Base-by-base conservation (phyloP, 2,797 vertebrate genomes). In the Tamandua tetradactyla region DNA sequence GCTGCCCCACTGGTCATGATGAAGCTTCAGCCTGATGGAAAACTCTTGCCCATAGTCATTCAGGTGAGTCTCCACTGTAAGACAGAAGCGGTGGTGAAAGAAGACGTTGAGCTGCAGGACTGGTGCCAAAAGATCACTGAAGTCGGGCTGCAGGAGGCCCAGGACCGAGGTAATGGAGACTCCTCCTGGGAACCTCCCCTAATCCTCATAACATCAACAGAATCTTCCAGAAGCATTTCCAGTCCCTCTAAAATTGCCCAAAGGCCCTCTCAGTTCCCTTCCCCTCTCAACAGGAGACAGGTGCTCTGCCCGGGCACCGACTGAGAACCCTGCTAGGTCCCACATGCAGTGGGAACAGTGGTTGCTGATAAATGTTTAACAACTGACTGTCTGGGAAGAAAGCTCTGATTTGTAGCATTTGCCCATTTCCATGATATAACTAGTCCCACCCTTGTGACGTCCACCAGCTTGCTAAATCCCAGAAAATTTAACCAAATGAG, bases 91-190 rank as follows among this genome's bases (percentile, higher is more conserved):
- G 81, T 76, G 1, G 96, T 96, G 87, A 78, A 40, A 13, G 42
- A 80, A 0, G 94, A 95, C 30, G 1, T 9, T 2, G 96, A 97
- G 87, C 97, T 99, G 27, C 98, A 98, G 44, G 89, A 14, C 86
- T 99, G 98, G 98, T 97, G 98, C 95, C 69, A 1, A 1, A 98
- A 99, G 64, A 98, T 99, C 95, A 98, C 98, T 78, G 94, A 94
- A 17, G 91, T 98, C 13, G 93, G 96, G 40, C 81, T 96, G 62
- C 71, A 1, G 20, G 91, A 94, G 8, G 93, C 94, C 20, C 94
- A 95, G 91, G 79, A 93, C 25, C 23, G 47, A 87, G 97, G 95
- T 95, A n/a, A 55, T 40, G 10, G 25, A 47, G 49, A 1, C n/a
- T n/a, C n/a, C n/a, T n/a, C n/a, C n/a, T n/a, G n/a, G n/a, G n/a